Evolutionary conservation across 2,113 vertebrate species (phyloP).

Genomic region (Meriones unguiculatus): DNA sequence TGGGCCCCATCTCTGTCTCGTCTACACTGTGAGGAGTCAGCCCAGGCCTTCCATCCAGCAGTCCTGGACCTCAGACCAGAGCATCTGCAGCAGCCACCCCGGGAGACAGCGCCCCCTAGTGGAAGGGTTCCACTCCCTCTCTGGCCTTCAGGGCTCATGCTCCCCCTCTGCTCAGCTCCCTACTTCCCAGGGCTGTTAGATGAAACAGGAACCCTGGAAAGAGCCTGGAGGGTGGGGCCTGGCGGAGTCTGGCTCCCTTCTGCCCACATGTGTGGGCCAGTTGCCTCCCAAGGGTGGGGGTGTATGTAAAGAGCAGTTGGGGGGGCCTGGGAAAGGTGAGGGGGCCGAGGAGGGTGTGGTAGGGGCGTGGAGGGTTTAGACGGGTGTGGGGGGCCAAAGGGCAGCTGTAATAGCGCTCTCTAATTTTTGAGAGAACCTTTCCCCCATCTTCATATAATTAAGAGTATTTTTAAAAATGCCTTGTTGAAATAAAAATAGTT

Average conservation of each 20-base stretch:
- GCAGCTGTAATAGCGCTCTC: constrained; percentile 39
- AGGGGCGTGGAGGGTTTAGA: neutral
- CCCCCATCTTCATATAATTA: constrained; percentile 77
- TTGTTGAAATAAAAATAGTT: constrained; percentile 75
- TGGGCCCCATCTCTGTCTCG: neutral
- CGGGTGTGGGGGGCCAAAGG: constrained; percentile 4
- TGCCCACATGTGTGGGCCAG: constrained; percentile 71
- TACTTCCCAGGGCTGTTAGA: neutral
- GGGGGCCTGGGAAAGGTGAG: constrained; percentile 71
- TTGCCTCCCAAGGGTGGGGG: constrained; percentile 38
- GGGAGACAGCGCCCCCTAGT: neutral
- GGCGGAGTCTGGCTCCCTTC: constrained; percentile 44
- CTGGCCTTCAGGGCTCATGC: neutral
- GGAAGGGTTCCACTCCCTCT: neutral
- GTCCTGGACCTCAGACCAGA: neutral
- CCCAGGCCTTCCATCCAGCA: neutral
- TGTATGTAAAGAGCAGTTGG: constrained; percentile 37
- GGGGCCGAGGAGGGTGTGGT: neutral
- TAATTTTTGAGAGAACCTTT: constrained; percentile 74
- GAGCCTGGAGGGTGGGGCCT: constrained; percentile 27
- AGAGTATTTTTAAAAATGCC: constrained; percentile 77
- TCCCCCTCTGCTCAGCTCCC: neutral
- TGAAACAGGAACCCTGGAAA: constrained; percentile 53
- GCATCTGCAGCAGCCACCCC: neutral
- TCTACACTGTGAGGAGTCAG: neutral